These are phyloP conservation scores for Gonocerus acuteangulatus DNA, from an alignment of 2,888 invertebrate genomes.

Conservation along the genomic window DNA sequence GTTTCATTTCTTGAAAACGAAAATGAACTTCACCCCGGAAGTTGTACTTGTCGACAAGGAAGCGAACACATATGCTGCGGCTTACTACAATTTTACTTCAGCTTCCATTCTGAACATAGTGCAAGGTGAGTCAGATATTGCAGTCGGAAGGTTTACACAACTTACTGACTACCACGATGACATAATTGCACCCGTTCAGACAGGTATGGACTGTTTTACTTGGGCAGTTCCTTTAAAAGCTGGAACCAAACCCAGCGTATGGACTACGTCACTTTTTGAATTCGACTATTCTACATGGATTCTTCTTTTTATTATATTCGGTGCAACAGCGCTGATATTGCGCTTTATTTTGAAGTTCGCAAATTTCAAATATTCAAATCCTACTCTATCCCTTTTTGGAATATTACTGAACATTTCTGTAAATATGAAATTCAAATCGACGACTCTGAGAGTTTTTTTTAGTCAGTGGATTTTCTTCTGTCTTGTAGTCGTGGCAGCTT, in stretches of 20 bases:
- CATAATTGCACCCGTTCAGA: conserved; percentile 37
- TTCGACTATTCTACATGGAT: conserved; percentile 38
- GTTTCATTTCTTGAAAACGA: conserved; percentile 25
- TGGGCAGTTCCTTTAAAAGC: conserved; percentile 40
- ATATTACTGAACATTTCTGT: conserved; percentile 37
- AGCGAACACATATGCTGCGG: conserved; percentile 26
- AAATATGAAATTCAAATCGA: conserved; percentile 33
- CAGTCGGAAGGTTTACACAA: conserved; percentile 39
- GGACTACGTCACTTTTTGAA: conserved; percentile 39
- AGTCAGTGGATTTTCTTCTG: conserved; percentile 38
- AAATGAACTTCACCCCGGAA: conserved; percentile 29
- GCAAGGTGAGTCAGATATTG: conserved; percentile 36
- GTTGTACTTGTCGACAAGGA: conserved; percentile 14
- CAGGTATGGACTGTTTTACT: conserved; percentile 40
- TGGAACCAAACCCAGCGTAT: conserved; percentile 38
- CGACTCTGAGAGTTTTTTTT: conserved; percentile 35
- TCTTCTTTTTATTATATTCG: conserved; percentile 35
- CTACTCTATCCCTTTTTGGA: conserved; percentile 31
- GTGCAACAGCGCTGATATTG: conserved; percentile 26
- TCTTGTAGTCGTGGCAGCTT: conserved; percentile 36
- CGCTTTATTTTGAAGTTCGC: background rate
- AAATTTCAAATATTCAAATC: background rate
- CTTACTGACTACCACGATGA: conserved; percentile 37
- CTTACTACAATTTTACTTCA: conserved; percentile 29
- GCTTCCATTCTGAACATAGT: conserved; percentile 21